Percentiles rank a stretch among this genome's conserved stretches.
phyloP scores from a whole-genome alignment of 1,140 invertebrate species.

The Brachionus manjavacas region DNA sequence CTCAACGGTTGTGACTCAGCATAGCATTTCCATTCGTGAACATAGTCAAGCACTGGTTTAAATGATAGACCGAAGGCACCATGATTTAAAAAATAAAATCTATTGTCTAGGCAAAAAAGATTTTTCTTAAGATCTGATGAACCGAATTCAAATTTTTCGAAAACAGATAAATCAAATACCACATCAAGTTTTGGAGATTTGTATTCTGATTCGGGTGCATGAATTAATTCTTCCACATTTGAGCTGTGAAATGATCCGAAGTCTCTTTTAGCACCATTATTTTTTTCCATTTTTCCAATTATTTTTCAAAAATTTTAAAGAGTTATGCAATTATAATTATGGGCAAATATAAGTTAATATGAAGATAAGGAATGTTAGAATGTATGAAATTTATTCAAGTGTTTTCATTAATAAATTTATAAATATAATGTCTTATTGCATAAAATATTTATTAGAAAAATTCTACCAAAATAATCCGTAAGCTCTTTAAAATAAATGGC shows the following conservation, averaged over 20 bases:
- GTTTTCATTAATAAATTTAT: too few relatives aligned
- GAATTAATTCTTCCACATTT: constrained; percentile 51
- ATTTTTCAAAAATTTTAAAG: not conserved
- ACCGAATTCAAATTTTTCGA: not conserved
- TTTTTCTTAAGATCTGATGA: constrained; percentile 47
- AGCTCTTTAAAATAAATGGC: too few relatives aligned
- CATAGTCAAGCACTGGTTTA: constrained; percentile 49
- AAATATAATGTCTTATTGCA: too few relatives aligned
- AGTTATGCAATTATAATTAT: not conserved
- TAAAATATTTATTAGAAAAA: too few relatives aligned
- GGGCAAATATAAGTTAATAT: not conserved
- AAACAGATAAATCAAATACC: not conserved
- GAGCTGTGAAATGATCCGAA: constrained; percentile 55
- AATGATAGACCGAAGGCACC: constrained; percentile 55
- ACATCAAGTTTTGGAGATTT: not conserved
- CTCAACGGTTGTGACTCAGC: constrained; percentile 52
- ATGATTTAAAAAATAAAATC: constrained; percentile 53
- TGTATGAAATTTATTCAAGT: too few relatives aligned
- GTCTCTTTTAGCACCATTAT: constrained; percentile 43
- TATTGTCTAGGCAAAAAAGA: constrained; percentile 48
- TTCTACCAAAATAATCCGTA: too few relatives aligned
- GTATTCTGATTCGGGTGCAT: constrained; percentile 46
- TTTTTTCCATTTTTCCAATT: not conserved
- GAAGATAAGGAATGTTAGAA: not conserved
- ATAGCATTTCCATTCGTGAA: constrained; percentile 53